phyloP scores from a whole-genome alignment of 2,113 vertebrate genomes.

The Climacteris rufus region DNA sequence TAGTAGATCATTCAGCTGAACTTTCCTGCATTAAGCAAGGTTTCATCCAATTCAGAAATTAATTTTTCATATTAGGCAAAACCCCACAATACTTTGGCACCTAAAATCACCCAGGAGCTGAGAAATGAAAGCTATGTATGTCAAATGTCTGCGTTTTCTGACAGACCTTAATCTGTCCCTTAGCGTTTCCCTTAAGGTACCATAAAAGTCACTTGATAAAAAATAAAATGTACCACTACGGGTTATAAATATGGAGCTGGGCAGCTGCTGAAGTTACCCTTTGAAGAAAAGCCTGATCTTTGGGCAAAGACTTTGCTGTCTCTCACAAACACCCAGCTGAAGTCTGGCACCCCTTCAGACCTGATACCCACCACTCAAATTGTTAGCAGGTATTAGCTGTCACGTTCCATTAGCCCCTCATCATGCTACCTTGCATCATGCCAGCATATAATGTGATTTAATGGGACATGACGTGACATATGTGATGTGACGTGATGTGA shows the following conservation, averaged over 20 bases:
- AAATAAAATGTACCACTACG: background rate
- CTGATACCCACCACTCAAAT: constrained; percentile 31
- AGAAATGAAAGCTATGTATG: background rate
- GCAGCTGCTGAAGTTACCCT: background rate
- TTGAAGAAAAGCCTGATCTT: background rate
- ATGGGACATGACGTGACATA: constrained; percentile 56
- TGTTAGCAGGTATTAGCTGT: constrained; percentile 61
- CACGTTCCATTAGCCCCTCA: constrained; percentile 40
- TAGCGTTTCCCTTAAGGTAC: background rate
- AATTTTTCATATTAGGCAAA: background rate
- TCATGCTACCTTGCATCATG: constrained; percentile 32
- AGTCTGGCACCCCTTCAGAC: background rate
- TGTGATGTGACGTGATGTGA: constrained; percentile 44
- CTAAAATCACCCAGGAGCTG: background rate
- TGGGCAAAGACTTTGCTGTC: background rate
- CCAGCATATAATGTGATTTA: constrained; percentile 60
- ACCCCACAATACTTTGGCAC: background rate
- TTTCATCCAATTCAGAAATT: background rate
- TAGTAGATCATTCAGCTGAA: constrained; percentile 1
- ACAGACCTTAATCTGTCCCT: background rate
- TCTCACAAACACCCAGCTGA: background rate
- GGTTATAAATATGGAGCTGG: background rate
- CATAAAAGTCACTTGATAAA: background rate
- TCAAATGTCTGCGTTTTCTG: background rate
- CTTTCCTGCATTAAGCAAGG: background rate